Percentiles rank a stretch among this genome's conserved stretches.
phyloP scores from a whole-genome alignment of 2,797 vertebrate species.

The Artibeus lituratus region DNA sequence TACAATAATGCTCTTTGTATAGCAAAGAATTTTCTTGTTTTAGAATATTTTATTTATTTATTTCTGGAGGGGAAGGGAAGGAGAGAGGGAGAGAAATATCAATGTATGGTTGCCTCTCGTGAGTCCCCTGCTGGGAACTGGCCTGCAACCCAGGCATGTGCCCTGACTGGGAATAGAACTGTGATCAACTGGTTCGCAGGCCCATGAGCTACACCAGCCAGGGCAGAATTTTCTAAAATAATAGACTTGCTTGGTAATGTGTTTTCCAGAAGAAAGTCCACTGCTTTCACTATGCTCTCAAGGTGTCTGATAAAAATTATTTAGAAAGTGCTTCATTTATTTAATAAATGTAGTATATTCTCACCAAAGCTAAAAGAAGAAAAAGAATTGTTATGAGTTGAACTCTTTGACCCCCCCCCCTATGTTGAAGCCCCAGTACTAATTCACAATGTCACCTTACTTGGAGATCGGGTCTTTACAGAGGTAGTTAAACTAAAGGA shows the following conservation, averaged over 20 bases:
- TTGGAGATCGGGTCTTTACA: not conserved
- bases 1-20: not conserved
- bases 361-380: not conserved
- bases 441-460: not conserved
- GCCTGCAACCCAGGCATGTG: too few relatives aligned
- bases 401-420: not conserved
- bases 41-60: too few relatives aligned
- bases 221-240: slow-evolving; percentile 3
- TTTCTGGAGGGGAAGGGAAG: too few relatives aligned
- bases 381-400: not conserved
- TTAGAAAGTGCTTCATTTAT: not conserved
- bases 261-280: not conserved
- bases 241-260: not conserved
- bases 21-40: slow-evolving; percentile 23
- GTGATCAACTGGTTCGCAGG: too few relatives aligned
- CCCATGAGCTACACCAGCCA: too few relatives aligned
- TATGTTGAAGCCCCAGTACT: not conserved
- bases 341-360: not conserved
- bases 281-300: not conserved
- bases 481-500: not conserved
- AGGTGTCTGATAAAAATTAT: not conserved
- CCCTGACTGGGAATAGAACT: too few relatives aligned
- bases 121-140: too few relatives aligned
- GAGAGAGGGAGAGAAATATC: too few relatives aligned
- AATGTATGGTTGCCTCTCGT: too few relatives aligned